Base-by-base conservation (phyloP, 2,797 vertebrate genomes). In the Melopsittacus undulatus region DNA sequence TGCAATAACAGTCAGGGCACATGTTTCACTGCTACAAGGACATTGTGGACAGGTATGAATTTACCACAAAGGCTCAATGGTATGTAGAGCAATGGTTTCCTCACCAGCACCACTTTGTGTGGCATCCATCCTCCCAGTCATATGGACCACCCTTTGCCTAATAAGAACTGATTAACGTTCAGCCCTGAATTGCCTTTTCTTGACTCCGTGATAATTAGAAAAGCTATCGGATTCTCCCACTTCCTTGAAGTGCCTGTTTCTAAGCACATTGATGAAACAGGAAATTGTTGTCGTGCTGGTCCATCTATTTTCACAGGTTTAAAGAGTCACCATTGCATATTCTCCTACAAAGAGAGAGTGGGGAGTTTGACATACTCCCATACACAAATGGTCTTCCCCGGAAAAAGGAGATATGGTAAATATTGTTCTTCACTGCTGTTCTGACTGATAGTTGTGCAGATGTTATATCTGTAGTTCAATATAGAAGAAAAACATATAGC, bases 191-290 rank as follows among this genome's bases (percentile, higher is more conserved):
- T 42, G 7, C 13, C 38, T 67, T 84, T 87, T 34, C 8, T 32
- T 67, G 23, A 7, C 40, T 62, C 13, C 0, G 0, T 42, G 38
- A 5, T 17, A 20, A 23, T n/a, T 34, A n/a, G 10, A 45, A 29
- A 66, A 70, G 20, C 1, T n/a, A 29, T 2, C 5, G 21, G 24
- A 27, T 52, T 32, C 19, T 83, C 43, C n/a, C 11, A 45, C 5
- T 63, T 23, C 30, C 21, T 63, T 59, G 7, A 52, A 57, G 14
- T 45, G 17, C 24, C 21, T 63, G 11, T 74, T 70, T 69, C 38
- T 32, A 57, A 51, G 20, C 7, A 32, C 11, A 20, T 2, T 27
- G 38, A 30, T 14, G 36, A 75, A 79, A n/a, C 9, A 74, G 46
- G 20, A 51, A 80, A 54, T 38, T 51, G 38, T 38, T 91, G 16